Evolutionary conservation across 2,113 vertebrate genomes (phyloP), one percentile per base, ranked within the genome.

Genomic region (Hucho hucho): DNA sequence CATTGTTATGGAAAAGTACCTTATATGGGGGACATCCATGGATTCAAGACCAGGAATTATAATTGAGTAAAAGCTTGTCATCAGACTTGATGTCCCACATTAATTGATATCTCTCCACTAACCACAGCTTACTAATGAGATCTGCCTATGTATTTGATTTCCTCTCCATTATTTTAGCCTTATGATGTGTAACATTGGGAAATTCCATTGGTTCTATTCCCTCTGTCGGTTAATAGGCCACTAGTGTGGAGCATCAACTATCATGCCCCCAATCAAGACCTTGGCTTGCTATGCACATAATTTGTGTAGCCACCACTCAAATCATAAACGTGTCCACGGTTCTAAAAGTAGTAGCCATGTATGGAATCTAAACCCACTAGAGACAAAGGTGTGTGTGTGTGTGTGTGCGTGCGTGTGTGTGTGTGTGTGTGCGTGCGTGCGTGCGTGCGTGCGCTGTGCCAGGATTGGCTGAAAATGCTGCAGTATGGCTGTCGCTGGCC

Each of bases 11-110:
- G 9, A 43, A 43, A 79, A 83, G 80, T 81, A 61, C 77, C 80
- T 71, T 77, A 77, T 76, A 75, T 49, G 63, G 76, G 65, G 49
- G 56, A 83, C 64, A 70, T 67, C 32, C 20, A 25, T 69, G 77
- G 9, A 43, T 43, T 43, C 37, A 43, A 43, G 37, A 43, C 37
- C 37, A 43, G 37, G 9, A 43, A 43, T 43, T 11, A 2, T 43
- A 43, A 43, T 43, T 43, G 11, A 43, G 75, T 74, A 78, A 79
- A 76, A 77, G 81, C 80, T 78, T 76, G 78, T 81, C 82, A 78
- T 79, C 75, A 83, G 69, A 79, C 69, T 63, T 81, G 75, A 84
- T 86, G 79, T 75, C 70, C 64, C 46, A 25, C 69, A 75, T 12
- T 11, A 81, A 72, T 56, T 75, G 73, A 76, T 53, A 79, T 83